phyloP scores from a whole-genome alignment of 2,797 vertebrate genomes.

The Sebastes nivosus region DNA sequence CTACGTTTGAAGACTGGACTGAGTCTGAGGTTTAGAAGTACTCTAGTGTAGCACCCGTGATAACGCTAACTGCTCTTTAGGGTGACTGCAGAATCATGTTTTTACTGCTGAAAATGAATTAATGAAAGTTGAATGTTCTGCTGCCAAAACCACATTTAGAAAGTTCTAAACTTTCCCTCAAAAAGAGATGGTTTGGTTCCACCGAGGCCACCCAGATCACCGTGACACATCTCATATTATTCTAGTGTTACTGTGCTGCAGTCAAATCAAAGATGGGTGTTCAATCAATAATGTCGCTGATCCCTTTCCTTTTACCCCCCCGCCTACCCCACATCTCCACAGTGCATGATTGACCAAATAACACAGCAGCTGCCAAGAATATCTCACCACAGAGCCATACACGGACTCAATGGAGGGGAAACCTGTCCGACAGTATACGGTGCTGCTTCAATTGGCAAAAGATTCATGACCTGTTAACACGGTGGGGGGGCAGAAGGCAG shows the following conservation, averaged over 20 bases:
- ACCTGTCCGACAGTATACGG: neutral
- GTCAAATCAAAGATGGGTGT: conserved; percentile 76
- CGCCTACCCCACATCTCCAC: neutral
- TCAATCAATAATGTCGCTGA: conserved; percentile 81
- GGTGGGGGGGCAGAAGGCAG: conserved; percentile 78
- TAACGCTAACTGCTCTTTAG: conserved; percentile 14
- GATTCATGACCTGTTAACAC: conserved; percentile 89
- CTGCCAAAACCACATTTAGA: conserved; percentile 63
- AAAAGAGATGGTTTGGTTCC: conserved; percentile 29
- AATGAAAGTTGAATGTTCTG: conserved; percentile 25
- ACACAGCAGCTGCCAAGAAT: conserved; percentile 78
- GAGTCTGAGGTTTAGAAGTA: neutral
- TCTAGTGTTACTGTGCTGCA: conserved; percentile 34
- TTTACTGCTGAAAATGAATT: conserved; percentile 46
- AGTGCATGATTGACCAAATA: conserved; percentile 69
- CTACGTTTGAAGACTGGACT: neutral
- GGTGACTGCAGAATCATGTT: conserved; percentile 34
- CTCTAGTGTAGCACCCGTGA: neutral
- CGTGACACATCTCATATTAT: conserved; percentile 47
- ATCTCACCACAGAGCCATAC: conserved; percentile 40
- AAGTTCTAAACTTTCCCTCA: conserved; percentile 37
- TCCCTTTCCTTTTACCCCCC: neutral
- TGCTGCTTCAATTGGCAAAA: conserved; percentile 72
- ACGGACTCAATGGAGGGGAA: conserved; percentile 51
- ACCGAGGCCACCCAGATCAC: conserved; percentile 54